A percentile compares a stretch with the other conserved stretches of the same genome.
Conservation (phyloP, 2,113 vertebrate species). For the Paramormyrops kingsleyae region DNA sequence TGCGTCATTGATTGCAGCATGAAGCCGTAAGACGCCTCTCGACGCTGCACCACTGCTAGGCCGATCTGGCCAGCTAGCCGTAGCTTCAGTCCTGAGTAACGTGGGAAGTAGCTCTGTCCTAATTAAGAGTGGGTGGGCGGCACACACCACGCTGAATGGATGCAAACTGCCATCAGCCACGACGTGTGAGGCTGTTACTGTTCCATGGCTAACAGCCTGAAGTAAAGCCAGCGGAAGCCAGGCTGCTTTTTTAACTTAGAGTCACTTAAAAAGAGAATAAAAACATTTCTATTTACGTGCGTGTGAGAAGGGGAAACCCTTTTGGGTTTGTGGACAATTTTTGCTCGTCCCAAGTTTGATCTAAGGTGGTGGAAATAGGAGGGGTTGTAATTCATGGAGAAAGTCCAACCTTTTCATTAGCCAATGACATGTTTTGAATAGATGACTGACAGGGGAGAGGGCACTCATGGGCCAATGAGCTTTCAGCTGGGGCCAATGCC, state of each 20-base stretch:
- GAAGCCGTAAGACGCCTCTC: not conserved
- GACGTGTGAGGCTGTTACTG: not conserved
- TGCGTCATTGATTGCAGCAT: not conserved
- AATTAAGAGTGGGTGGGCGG: not conserved
- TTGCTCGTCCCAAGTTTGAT: not conserved
- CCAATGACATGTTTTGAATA: not conserved
- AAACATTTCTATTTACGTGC: not conserved
- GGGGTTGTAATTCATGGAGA: not conserved
- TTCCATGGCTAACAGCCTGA: not conserved
- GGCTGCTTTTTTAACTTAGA: not conserved
- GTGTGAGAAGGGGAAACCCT: not conserved
- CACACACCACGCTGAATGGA: not conserved
- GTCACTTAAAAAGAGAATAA: not conserved
- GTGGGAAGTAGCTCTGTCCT: not conserved
- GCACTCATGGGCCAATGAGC: not conserved
- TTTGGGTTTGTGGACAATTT: not conserved
- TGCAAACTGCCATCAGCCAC: not conserved
- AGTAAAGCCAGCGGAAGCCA: not conserved
- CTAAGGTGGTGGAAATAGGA: not conserved
- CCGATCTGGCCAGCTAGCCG: not conserved
- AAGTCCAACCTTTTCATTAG: not conserved
- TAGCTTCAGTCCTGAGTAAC: not conserved
- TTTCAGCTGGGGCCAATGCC: not conserved
- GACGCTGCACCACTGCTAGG: not conserved
- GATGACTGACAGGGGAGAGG: not conserved